phyloP scores from a whole-genome alignment of 2,888 invertebrate genomes.

The Elgonia sp. region DNA sequence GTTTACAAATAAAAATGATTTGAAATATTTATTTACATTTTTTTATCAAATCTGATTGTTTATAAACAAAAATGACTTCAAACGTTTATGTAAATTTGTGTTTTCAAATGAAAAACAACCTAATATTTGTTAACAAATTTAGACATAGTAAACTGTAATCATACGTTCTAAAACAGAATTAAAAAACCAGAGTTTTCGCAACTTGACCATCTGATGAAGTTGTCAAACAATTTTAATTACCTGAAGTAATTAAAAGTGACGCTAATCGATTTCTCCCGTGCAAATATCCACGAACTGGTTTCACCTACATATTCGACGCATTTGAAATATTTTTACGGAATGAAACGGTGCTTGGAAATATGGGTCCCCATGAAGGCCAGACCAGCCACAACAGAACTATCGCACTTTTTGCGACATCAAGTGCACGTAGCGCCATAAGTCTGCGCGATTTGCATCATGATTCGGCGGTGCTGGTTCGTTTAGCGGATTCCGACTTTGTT shows the following conservation, averaged over 20 bases:
- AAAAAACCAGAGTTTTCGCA: conserved; percentile 17
- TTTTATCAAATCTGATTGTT: too few species aligned
- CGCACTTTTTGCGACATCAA: conserved; percentile 48
- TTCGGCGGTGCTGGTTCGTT: conserved; percentile 70
- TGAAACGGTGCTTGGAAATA: conserved; percentile 41
- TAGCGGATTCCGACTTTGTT: conserved; percentile 68
- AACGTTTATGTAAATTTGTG: too few species aligned
- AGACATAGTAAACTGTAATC: too few species aligned
- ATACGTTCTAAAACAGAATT: background rate
- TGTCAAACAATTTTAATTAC: conserved; percentile 65
- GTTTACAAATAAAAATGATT: too few species aligned
- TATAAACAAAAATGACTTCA: too few species aligned
- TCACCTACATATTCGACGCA: conserved; percentile 39
- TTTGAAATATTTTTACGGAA: conserved; percentile 28
- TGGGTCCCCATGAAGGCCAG: conserved; percentile 29
- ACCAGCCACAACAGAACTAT: conserved; percentile 29
- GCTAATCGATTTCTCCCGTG: conserved; percentile 43
- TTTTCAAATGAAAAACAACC: too few species aligned
- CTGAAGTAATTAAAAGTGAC: conserved; percentile 22
- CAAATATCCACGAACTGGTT: conserved; percentile 16
- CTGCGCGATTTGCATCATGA: conserved; percentile 73
- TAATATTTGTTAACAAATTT: too few species aligned
- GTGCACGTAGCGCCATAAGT: conserved; percentile 59
- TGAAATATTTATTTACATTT: too few species aligned
- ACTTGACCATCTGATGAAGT: conserved; percentile 39